Conservation (phyloP, 2,888 invertebrate genomes). For the Idaea aversata region DNA sequence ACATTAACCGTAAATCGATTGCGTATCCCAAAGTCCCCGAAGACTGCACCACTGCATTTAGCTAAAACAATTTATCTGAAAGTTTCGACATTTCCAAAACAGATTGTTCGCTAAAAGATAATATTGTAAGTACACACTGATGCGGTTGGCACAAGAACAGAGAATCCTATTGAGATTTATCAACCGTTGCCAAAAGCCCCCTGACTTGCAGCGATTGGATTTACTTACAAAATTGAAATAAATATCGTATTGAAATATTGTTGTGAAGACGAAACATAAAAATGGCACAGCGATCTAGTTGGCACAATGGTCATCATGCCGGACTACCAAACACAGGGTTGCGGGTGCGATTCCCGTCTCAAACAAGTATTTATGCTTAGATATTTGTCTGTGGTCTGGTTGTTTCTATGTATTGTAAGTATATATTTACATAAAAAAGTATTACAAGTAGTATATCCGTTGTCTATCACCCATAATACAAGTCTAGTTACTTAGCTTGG, state of each 20-base stretch:
- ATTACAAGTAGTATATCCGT: no score
- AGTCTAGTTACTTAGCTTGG: no score
- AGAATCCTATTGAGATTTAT: background rate
- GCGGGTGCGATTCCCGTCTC: no score
- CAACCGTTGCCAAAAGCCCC: background rate
- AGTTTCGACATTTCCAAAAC: background rate
- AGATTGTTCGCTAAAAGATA: background rate
- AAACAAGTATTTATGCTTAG: no score
- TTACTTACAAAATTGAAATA: background rate
- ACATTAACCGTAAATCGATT: background rate
- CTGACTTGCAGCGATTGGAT: background rate
- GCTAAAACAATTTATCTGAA: background rate
- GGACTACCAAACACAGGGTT: no score
- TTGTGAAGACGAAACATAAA: background rate
- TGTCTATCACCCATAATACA: no score
- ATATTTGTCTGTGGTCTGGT: no score
- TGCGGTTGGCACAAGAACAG: background rate
- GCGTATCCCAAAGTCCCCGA: background rate
- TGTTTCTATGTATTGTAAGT: no score
- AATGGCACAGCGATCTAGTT: no score
- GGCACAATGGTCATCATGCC: no score
- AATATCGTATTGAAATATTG: background rate
- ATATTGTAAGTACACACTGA: background rate
- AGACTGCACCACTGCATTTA: background rate
- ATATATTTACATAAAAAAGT: no score